Percentiles rank a stretch among this genome's conserved stretches.
Conservation (phyloP, 2,888 invertebrate species). For the Amiota communis region DNA sequence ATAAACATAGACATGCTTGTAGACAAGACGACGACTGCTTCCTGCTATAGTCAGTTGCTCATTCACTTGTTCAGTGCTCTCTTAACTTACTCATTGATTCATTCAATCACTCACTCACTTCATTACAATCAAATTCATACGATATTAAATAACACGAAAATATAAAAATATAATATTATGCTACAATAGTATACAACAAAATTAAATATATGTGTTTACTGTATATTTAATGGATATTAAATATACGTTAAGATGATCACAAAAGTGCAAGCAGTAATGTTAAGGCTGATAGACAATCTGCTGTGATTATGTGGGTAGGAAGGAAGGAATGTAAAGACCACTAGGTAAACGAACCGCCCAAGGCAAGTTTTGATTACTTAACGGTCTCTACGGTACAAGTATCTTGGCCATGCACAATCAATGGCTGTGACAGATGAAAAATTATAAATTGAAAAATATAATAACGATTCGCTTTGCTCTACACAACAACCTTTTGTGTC, state of each 20-base stretch:
- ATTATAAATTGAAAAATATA: too few species aligned
- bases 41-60: too few species aligned
- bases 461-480: too few species aligned
- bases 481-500: too few species aligned
- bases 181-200: too few species aligned
- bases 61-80: too few species aligned
- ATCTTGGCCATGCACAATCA: not conserved
- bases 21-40: too few species aligned
- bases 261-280: conserved; percentile 37
- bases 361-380: not conserved
- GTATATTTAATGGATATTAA: conserved; percentile 33
- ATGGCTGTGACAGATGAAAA: conserved; percentile 3
- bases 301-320: too few species aligned
- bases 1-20: too few species aligned
- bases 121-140: conserved; percentile 22
- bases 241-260: conserved; percentile 15
- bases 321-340: not conserved
- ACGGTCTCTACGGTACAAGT: not conserved
- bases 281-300: conserved; percentile 26
- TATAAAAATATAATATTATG: conserved; percentile 7
- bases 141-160: conserved; percentile 57
- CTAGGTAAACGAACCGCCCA: not conserved
- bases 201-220: too few species aligned
- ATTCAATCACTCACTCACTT: too few species aligned
- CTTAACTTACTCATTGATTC: too few species aligned